These are phyloP conservation scores for Misgurnus anguillicaudatus DNA, from an alignment of 2,113 vertebrate species.

Conservation along the genomic window DNA sequence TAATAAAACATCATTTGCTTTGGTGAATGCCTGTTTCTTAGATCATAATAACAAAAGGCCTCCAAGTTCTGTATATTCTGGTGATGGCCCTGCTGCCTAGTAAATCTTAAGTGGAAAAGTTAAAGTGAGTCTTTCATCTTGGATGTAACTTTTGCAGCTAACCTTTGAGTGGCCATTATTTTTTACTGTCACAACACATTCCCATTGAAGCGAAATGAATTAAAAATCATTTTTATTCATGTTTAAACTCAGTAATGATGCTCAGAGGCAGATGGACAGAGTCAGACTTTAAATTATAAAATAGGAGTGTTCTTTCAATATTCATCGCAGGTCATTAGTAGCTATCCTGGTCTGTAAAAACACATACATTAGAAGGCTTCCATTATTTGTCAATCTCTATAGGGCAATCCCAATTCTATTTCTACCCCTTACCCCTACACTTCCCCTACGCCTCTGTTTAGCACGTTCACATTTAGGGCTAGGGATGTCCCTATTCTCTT, in stretches of 20 bases:
- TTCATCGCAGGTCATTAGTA: background rate
- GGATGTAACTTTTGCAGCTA: background rate
- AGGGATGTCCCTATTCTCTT: too few species aligned
- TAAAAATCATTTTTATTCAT: conserved; percentile 20
- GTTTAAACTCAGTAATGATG: conserved; percentile 9
- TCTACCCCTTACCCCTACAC: too few species aligned
- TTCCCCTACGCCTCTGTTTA: too few species aligned
- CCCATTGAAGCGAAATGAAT: conserved; percentile 5
- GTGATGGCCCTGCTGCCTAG: too few species aligned
- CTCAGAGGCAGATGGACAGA: conserved; percentile 17
- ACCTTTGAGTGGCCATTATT: conserved; percentile 7
- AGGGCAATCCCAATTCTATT: too few species aligned
- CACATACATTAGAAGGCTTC: background rate
- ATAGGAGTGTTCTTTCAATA: conserved; percentile 21
- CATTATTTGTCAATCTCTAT: too few species aligned
- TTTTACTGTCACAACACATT: conserved; percentile 10
- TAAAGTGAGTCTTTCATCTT: background rate
- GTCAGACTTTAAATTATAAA: conserved; percentile 42
- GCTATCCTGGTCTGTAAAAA: conserved; percentile 2
- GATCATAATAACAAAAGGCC: too few species aligned
- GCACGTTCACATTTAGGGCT: too few species aligned
- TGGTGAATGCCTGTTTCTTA: too few species aligned
- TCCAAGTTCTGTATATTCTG: too few species aligned
- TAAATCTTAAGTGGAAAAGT: too few species aligned
- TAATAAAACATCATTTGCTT: too few species aligned